These are phyloP conservation scores for Argyrosomus regius DNA, from an alignment of 2,797 vertebrate species.

Conservation along the genomic window DNA sequence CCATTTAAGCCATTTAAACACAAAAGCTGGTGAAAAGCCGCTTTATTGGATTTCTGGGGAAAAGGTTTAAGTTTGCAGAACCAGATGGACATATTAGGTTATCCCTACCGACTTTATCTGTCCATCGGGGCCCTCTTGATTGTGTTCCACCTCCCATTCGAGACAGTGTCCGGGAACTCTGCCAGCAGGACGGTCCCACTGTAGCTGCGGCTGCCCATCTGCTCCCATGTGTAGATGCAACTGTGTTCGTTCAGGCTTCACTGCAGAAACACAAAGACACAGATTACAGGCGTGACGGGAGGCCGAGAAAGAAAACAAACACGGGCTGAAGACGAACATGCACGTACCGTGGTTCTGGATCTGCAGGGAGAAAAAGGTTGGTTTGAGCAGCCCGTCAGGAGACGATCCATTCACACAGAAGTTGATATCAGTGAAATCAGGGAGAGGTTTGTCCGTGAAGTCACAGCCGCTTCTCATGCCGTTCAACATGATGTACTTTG, in stretches of 20 bases:
- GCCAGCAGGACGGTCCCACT: slow-evolving; percentile 73
- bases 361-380: slow-evolving; percentile 73
- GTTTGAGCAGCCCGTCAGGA: slow-evolving; percentile 50
- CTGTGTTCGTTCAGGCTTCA: slow-evolving; percentile 73
- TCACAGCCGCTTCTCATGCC: slow-evolving; percentile 74
- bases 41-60: not conserved
- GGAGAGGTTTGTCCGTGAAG: slow-evolving; percentile 65
- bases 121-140: slow-evolving; percentile 40
- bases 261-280: slow-evolving; percentile 50
- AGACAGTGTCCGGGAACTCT: slow-evolving; percentile 75
- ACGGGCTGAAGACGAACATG: not conserved
- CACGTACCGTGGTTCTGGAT: slow-evolving; percentile 81
- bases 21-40: not conserved
- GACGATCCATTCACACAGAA: slow-evolving; percentile 84
- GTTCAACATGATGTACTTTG: slow-evolving; percentile 60
- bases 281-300: not conserved
- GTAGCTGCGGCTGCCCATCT: slow-evolving; percentile 52
- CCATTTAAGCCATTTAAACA: not conserved
- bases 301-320: not conserved
- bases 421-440: slow-evolving; percentile 80
- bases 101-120: slow-evolving; percentile 51
- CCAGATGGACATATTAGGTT: too few relatives aligned
- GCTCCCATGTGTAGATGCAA: slow-evolving; percentile 45
- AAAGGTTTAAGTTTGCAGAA: not conserved
- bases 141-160: slow-evolving; percentile 79